Evolutionary conservation across 1,140 invertebrate species (phyloP), one percentile per base, ranked within the genome.

Genomic region (Nomia melanderi): DNA sequence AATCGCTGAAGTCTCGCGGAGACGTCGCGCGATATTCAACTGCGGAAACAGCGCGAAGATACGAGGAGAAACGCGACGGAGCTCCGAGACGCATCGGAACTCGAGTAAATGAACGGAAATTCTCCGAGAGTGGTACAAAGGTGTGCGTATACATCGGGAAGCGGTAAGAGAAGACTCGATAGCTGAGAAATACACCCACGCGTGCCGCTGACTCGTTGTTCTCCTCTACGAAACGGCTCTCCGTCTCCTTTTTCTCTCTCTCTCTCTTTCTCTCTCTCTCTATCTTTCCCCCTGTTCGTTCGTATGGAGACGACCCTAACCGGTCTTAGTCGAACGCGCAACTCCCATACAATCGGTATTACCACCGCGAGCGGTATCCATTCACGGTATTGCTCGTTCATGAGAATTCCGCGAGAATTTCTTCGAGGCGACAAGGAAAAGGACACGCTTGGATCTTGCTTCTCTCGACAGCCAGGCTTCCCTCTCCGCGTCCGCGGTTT

Each of bases 171-270:
- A 82, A 72, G 67, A 53, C 65, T 79, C 71, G 77, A 83, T 84
- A 83, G 82, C 78, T 83, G 73, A 83, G 82, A 84, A 76, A 80
- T 83, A 80, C 82, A 71, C 82, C 82, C 82, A 84, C 82, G 78
- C 77, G 54, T 70, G 63, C 77, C 78, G 56, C 56, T 83, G 81
- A 81, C 81, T 70, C 79, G 77, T 75, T 83, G 77, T 75, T 83
- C 81, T 41, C 36, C 69, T 41, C 64, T 39, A 41, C 36, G 75
- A 36, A 41, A 54, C 75, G 54, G 23, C 31, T 50, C 54, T 50
- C 54, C 41, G 3, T 14, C 41, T 44, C 41, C 41, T 41, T 56
- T 50, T n/a, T 57, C 53, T 56, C 14, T n/a, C n/a, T 29, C 7
- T 20, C 41, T 50, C 20, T n/a, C 3, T 5, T 31, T 47, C 25